phyloP scores from a whole-genome alignment of 2,113 vertebrate genomes.

The Platichthys stellatus region DNA sequence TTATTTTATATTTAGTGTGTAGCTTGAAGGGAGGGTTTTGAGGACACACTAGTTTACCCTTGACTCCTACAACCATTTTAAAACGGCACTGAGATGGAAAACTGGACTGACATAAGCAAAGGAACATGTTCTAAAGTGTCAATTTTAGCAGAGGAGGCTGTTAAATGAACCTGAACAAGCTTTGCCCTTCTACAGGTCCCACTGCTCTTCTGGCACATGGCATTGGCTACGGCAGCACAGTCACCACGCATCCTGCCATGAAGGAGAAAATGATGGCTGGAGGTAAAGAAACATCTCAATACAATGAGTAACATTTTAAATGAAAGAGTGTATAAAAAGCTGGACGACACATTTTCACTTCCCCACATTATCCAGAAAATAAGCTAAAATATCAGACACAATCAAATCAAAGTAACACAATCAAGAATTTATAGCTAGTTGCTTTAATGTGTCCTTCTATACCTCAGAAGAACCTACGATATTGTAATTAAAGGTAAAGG shows the following conservation, averaged over 20 bases:
- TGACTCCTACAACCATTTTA: conserved; percentile 11
- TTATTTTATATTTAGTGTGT: neutral
- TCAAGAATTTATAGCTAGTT: no score
- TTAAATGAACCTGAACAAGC: conserved; percentile 32
- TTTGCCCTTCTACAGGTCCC: conserved; percentile 84
- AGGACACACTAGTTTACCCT: conserved; percentile 2
- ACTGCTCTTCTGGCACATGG: conserved; percentile 95
- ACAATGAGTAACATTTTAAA: neutral
- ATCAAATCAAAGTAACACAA: neutral
- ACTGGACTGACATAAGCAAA: neutral
- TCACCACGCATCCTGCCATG: conserved; percentile 93
- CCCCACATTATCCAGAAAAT: no score
- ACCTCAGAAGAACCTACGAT: neutral
- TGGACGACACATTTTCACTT: neutral
- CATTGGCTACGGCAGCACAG: conserved; percentile 92
- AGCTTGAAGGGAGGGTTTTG: neutral
- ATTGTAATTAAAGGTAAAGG: conserved; percentile 36
- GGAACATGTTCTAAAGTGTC: neutral
- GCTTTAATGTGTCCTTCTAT: conserved; percentile 2
- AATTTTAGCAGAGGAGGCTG: no score
- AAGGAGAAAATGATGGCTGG: conserved; percentile 98
- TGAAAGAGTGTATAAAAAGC: neutral
- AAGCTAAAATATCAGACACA: no score
- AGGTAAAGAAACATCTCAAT: conserved; percentile 78
- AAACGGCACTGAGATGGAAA: conserved; percentile 26